A percentile compares a stretch with the other conserved stretches of the same genome.
These are phyloP conservation scores for Rhinella marina DNA, from an alignment of 2,797 vertebrate genomes.

Conservation along the genomic window DNA sequence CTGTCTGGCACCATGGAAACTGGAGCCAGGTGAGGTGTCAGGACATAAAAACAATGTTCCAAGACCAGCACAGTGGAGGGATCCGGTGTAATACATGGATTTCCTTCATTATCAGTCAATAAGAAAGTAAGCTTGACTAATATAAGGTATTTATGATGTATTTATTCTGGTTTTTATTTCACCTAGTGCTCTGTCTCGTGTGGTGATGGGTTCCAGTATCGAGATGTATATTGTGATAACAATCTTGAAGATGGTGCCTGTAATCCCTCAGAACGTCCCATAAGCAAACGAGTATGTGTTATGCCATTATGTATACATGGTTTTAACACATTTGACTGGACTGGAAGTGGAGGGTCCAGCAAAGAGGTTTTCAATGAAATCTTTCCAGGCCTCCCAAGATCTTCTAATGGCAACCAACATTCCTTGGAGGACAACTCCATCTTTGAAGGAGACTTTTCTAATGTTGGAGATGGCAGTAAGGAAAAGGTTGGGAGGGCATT, in stretches of 20 bases:
- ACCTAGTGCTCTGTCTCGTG: constrained; percentile 87
- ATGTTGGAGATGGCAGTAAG: constrained; percentile 66
- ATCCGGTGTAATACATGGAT: not conserved
- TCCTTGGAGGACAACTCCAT: constrained; percentile 71
- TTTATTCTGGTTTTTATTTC: not conserved
- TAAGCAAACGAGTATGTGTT: constrained; percentile 34
- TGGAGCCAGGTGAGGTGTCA: constrained; percentile 87
- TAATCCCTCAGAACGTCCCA: constrained; percentile 27
- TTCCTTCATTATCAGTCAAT: not conserved
- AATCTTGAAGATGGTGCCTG: constrained; percentile 67
- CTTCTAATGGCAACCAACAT: constrained; percentile 53
- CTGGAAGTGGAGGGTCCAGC: constrained; percentile 88
- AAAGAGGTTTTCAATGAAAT: constrained; percentile 86
- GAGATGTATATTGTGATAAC: constrained; percentile 80
- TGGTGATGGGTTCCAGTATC: constrained; percentile 77
- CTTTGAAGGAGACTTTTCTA: constrained; percentile 75
- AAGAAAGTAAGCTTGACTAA: not conserved
- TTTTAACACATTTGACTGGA: constrained; percentile 76
- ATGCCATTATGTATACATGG: constrained; percentile 71
- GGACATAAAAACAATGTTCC: not conserved
- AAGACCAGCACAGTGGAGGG: not conserved
- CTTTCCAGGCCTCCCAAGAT: constrained; percentile 66
- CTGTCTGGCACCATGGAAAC: constrained; percentile 82
- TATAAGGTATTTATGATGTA: not conserved
- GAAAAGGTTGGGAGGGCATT: constrained; percentile 71